Base-by-base conservation (phyloP, 2,888 invertebrate genomes). In the Cyclophora punctaria region DNA sequence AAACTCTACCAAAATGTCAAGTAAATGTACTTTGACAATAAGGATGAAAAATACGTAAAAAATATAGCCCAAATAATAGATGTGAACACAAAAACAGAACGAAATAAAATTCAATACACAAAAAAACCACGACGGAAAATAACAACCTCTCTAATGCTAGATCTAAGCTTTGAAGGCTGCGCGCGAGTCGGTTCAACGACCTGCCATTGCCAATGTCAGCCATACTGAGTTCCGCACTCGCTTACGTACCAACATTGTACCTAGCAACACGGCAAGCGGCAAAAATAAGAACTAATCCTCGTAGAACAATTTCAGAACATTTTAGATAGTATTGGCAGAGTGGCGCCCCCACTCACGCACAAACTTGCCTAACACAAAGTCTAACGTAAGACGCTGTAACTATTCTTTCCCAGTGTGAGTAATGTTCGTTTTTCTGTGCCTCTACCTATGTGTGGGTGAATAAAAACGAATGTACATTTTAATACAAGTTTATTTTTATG, bases 121-220 rank as follows among this genome's bases (percentile, higher is more conserved):
- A 80, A 75, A 78, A 75, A 78, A 78, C 73, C 73, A 71, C 65
- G 74, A 70, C 77, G 78, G 78, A 79, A 82, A 81, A 82, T 79
- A 84, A 80, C 80, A 79, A 79, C 86, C 83, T 78, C 83, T 87
- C 86, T 86, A 87, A 85, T 81, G 82, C 82, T 73, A 81, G 83
- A 80, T 80, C 80, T 85, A 84, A 85, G 86, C 85, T 83, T 79
- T 80, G 87, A 87, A 87, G 87, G 88, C 83, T 87, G 80, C 80
- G 74, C 78, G 77, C 78, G 77, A 76, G 80, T 68, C 63, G 75
- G 86, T 75, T 86, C 85, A 78, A 73, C 65, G 86, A 85, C 80
- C 82, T 66, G 60, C 85, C 88, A 88, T 85, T 88, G 88, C 88
- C 88, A 88, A 88, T 88, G 88, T 87, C 88, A 88, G 88, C 87